Evolutionary conservation across 2,113 vertebrate genomes (phyloP), one percentile per base, ranked within the genome.

Genomic region (Heterochromis multidens): DNA sequence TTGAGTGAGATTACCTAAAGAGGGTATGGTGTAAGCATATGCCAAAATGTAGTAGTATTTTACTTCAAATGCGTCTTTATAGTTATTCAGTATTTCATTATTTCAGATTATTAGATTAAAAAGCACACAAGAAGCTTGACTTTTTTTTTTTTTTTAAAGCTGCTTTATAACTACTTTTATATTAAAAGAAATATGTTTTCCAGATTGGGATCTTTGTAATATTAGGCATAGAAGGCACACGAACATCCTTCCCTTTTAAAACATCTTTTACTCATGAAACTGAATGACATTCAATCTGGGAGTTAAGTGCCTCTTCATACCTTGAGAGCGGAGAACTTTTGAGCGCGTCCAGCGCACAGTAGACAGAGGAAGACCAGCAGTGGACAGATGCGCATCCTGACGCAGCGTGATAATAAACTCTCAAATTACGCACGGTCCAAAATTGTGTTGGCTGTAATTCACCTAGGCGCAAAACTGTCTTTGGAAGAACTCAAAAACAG

Each of bases 301-400:
- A 43, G 13, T 27, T 57, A 11, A 61, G 46, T 49, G 82, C 21
- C 11, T 81, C 72, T 87, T 92, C 96, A 82, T 95, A 97, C 96
- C 96, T 95, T 97, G 83, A 97, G 94, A 90, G 96, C 96, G 40
- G 96, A 96, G 86, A 96, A 96, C 90, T 95, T 96, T 27, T 97
- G 96, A 88, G 95, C 89, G 91, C 93, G 83, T 80, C 93, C 96
- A 35, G 92, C 94, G 91, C 93, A 86, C 87, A 95, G 93, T 78
- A 96, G 89, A 87, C 95, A 93, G 88, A 95, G 82, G 74, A 96
- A 80, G 89, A 95, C 67, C 88, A 96, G 88, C 82, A 96, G 93
- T 88, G 88, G 89, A 59, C 84, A 92, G 84, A 93, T 91, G 95
- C 95, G 95, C 96, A 97, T 97, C 95, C 88, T 96, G 93, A 92